phyloP scores from a whole-genome alignment of 2,113 vertebrate species.

The Labrus mixtus region DNA sequence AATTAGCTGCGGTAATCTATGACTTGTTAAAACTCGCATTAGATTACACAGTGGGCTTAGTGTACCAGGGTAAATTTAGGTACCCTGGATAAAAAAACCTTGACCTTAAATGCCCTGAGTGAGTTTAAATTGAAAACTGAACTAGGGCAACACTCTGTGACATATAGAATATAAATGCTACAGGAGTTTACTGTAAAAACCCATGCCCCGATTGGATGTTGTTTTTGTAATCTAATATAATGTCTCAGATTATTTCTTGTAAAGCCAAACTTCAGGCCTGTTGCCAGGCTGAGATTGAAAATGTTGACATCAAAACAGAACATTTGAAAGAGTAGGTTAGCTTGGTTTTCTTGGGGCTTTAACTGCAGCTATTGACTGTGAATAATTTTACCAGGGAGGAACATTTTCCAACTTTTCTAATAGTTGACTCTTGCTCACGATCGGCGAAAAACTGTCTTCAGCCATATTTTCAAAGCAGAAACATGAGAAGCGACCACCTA shows the following conservation, averaged over 20 bases:
- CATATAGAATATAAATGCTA: constrained; percentile 33
- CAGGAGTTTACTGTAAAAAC: constrained; percentile 24
- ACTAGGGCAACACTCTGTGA: constrained; percentile 16
- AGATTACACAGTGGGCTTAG: constrained; percentile 56
- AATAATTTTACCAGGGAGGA: background rate
- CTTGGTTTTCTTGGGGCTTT: background rate
- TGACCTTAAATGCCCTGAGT: constrained; percentile 52
- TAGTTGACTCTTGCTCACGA: background rate
- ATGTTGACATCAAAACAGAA: background rate
- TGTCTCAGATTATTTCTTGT: constrained; percentile 20
- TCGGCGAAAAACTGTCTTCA: constrained; percentile 9
- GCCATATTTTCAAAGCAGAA: background rate
- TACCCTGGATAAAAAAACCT: constrained; percentile 25
- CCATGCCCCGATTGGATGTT: background rate
- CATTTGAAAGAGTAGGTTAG: background rate
- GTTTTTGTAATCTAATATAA: background rate
- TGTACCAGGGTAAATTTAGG: constrained; percentile 57
- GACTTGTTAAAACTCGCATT: constrained; percentile 67
- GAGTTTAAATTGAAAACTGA: constrained; percentile 12
- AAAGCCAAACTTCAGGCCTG: background rate
- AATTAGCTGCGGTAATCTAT: constrained; percentile 62
- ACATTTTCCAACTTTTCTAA: background rate
- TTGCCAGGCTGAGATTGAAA: constrained; percentile 13
- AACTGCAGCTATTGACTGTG: background rate
- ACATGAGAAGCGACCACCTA: constrained; percentile 36